Conservation (phyloP, 2,113 vertebrate species). For the Scartelaos histophorus region DNA sequence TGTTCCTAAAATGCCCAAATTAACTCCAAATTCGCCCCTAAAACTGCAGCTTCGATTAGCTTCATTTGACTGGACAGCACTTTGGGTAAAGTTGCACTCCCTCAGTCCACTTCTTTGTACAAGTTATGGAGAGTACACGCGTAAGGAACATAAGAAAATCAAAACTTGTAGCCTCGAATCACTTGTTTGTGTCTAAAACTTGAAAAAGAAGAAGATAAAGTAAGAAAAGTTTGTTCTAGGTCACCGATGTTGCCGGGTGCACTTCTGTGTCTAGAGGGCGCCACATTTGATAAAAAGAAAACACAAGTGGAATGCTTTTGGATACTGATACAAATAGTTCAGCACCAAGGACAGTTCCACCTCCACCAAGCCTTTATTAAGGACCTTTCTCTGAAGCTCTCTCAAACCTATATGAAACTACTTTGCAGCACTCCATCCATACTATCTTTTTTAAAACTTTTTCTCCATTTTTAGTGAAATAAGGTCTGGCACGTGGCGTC, state of each 20-base stretch:
- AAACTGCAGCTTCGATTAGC: no score
- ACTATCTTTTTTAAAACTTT: not conserved
- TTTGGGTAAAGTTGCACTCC: no score
- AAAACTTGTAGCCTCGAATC: not conserved
- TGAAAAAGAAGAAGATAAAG: not conserved
- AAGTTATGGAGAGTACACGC: no score
- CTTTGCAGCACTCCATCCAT: slow-evolving; percentile 34
- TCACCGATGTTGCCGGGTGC: slow-evolving; percentile 69
- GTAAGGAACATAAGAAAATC: no score
- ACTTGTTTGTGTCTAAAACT: not conserved
- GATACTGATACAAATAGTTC: slow-evolving; percentile 73
- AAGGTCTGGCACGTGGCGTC: slow-evolving; percentile 28
- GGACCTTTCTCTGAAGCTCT: slow-evolving; percentile 40
- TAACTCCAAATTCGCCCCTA: no score
- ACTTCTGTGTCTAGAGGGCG: slow-evolving; percentile 68
- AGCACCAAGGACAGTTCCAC: slow-evolving; percentile 62
- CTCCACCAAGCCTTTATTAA: slow-evolving; percentile 46
- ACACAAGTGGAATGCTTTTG: slow-evolving; percentile 54
- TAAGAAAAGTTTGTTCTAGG: not conserved
- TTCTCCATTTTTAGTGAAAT: slow-evolving; percentile 37
- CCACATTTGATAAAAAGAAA: slow-evolving; percentile 59
- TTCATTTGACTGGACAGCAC: no score
- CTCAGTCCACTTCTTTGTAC: no score
- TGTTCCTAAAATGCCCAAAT: no score
- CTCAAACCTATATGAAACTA: slow-evolving; percentile 34